phyloP scores from a whole-genome alignment of 2,113 vertebrate genomes.

The Mus musculus region GRCm39 chr11:83600001-83600500 shows the following conservation, averaged over 20 bases:
- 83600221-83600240: too few relatives aligned
- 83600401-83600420: background rate
- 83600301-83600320: rapidly evolving
- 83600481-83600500: background rate
- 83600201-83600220: too few relatives aligned
- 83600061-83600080: background rate
- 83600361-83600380: background rate
- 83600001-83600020: rapidly evolving
- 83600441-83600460: background rate
- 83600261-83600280: background rate
- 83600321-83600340: background rate
- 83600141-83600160: background rate
- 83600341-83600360: background rate
- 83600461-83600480: background rate
- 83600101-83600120: background rate
- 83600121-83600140: background rate
- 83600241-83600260: background rate
- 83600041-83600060: background rate
- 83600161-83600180: background rate
- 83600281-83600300: background rate
- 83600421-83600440: background rate
- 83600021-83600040: background rate
- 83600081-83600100: background rate
- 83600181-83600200: background rate
- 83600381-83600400: background rate